Evolutionary conservation across 2,888 invertebrate genomes (phyloP).

Genomic region (Agriotes lineatus): DNA sequence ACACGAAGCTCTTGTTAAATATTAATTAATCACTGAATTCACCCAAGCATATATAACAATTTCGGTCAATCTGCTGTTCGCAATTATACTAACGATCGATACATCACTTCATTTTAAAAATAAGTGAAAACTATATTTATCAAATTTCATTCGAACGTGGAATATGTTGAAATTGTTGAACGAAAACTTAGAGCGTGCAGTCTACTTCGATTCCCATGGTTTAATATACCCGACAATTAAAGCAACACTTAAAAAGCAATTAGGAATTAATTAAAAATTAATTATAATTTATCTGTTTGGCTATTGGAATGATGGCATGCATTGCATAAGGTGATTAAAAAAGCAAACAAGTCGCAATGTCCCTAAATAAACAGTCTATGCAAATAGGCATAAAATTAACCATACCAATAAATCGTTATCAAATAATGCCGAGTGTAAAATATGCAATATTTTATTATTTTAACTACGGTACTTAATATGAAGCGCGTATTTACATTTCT

Average conservation of each 20-base stretch:
- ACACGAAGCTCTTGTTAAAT: no score
- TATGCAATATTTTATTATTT: conserved; percentile 43
- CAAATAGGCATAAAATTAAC: conserved; percentile 38
- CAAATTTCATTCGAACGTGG: no score
- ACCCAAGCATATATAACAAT: no score
- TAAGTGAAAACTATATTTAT: no score
- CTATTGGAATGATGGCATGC: conserved; percentile 25
- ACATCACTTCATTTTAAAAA: no score
- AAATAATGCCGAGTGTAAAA: conserved; percentile 40
- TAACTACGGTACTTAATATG: conserved; percentile 44
- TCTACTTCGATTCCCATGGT: background rate
- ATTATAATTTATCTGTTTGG: conserved; percentile 31
- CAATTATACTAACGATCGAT: no score
- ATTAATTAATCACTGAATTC: no score
- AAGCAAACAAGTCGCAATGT: conserved; percentile 15
- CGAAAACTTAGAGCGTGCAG: no score
- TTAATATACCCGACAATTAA: conserved; percentile 22
- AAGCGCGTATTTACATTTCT: conserved; percentile 43
- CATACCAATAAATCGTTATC: conserved; percentile 38
- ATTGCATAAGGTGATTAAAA: conserved; percentile 22
- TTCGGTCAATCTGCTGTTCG: no score
- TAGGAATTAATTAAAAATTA: conserved; percentile 37
- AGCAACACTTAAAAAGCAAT: conserved; percentile 33
- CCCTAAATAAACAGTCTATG: conserved; percentile 33
- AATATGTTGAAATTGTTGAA: no score